phyloP scores from a whole-genome alignment of 2,888 invertebrate species.

The Agapostemon virescens region DNA sequence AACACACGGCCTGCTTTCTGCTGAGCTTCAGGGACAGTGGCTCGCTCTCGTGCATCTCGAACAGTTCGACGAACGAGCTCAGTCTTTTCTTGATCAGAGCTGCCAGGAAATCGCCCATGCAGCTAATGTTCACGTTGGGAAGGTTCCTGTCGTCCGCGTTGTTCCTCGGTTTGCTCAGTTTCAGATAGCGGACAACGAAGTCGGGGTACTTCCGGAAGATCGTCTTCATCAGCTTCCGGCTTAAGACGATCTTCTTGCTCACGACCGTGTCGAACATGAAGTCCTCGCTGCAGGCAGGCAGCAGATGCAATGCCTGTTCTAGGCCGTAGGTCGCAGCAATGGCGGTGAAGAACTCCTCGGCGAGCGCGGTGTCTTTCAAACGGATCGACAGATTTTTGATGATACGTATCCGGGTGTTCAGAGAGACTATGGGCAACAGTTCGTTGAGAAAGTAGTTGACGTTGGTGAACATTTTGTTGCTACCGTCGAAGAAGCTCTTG shows the following conservation, averaged over 20 bases:
- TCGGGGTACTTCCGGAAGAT: constrained; percentile 68
- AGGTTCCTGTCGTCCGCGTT: background rate
- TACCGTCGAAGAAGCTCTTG: constrained; percentile 72
- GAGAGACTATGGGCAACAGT: constrained; percentile 69
- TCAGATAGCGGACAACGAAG: constrained; percentile 71
- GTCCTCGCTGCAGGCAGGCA: constrained; percentile 69
- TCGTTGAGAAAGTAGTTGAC: constrained; percentile 67
- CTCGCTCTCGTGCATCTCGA: constrained; percentile 42
- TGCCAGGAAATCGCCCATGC: constrained; percentile 61
- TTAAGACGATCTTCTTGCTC: constrained; percentile 52
- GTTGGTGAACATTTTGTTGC: constrained; percentile 61
- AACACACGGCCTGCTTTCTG: constrained; percentile 61
- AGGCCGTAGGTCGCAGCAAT: constrained; percentile 63
- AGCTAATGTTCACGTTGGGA: constrained; percentile 29
- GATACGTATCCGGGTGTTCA: constrained; percentile 68
- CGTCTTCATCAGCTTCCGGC: constrained; percentile 41
- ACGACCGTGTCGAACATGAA: constrained; percentile 64
- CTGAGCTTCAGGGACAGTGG: constrained; percentile 58
- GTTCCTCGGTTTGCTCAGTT: constrained; percentile 46
- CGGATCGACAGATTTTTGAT: constrained; percentile 67
- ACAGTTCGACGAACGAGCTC: constrained; percentile 65
- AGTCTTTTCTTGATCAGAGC: constrained; percentile 68
- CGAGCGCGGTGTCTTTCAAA: constrained; percentile 62
- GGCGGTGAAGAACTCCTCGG: constrained; percentile 70
- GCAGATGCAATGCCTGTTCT: constrained; percentile 66